Conservation (phyloP, 2,888 invertebrate genomes). For the Agrotis clavis region DNA sequence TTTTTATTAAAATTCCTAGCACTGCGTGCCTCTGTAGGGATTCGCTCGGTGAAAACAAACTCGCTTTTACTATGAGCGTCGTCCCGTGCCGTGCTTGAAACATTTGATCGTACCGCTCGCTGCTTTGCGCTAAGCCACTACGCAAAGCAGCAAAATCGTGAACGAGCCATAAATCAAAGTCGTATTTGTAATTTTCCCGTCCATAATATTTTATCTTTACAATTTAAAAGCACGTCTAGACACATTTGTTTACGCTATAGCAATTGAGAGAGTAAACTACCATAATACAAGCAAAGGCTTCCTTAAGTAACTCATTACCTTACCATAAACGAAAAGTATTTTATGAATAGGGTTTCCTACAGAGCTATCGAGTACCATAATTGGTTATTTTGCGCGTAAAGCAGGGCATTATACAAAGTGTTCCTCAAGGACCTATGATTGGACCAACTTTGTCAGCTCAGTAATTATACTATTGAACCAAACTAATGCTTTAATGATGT, state of each 20-base stretch:
- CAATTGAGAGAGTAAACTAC: background rate
- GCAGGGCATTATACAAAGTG: conserved; percentile 5
- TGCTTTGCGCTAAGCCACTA: no score
- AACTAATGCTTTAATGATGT: conserved; percentile 14
- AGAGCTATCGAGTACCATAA: background rate
- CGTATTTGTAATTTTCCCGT: no score
- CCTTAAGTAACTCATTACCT: background rate
- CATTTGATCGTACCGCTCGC: no score
- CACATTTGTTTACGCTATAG: background rate
- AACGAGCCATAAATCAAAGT: no score
- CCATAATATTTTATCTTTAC: no score
- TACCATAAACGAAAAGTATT: background rate
- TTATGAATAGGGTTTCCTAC: background rate
- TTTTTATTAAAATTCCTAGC: no score
- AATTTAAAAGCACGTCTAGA: background rate
- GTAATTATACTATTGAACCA: conserved; percentile 13
- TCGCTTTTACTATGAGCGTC: no score
- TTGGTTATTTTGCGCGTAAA: background rate
- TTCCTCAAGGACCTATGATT: conserved; percentile 29
- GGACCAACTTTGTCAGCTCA: conserved; percentile 8
- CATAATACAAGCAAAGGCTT: background rate
- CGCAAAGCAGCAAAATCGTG: no score
- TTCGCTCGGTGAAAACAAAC: no score
- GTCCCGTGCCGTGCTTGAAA: no score
- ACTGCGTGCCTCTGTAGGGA: no score